Base-by-base conservation (phyloP, 2,888 invertebrate species). In the Tineola bisselliella region DNA sequence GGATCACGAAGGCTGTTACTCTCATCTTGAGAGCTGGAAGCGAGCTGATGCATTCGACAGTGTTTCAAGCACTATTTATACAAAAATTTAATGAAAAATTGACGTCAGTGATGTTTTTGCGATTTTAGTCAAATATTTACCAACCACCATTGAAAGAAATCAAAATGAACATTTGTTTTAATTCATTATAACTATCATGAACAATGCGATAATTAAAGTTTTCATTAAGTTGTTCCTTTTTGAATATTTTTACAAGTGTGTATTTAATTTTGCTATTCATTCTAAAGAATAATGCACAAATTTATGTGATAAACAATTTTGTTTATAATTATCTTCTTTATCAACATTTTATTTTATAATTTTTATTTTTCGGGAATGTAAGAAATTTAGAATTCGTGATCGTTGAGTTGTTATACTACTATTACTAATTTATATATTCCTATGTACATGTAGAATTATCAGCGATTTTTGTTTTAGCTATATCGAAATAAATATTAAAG, bases 1-100 rank as follows among this genome's bases (percentile, higher is more conserved):
- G 72, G 86, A 87, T 84, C 86, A 84, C 81, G 67, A 82, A 73
- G 81, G 82, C 68, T 70, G 74, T 69, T 62, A 69, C 84, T 77
- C 86, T 84, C 86, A 87, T 86, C 59, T 69, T 82, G 65, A 84
- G 84, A 84, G 82, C 73, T 74, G 75, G 69, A 73, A 77, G 81
- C 81, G 77, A 71, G 79, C 82, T 84, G 84, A 84, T 84, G 70
- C 65, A 65, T 63, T 63, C 62, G 61, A 33, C 62, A 63, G 59
- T 64, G 61, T 64, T 60, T 63, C 61, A 6, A 38, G 19, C 63
- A 64, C 70, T 66, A 76, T 86, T 77, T 84, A 86, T 84, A 86
- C 74, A 59, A 54, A 72, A 71, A 64, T 63, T 58, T 30, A 12
- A 0, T 12, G 11, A 30, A 59, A 18, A 48, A 63, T 66, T 71